Evolutionary conservation across 2,113 vertebrate species (phyloP).

Genomic region (Rhynchomys soricoides): DNA sequence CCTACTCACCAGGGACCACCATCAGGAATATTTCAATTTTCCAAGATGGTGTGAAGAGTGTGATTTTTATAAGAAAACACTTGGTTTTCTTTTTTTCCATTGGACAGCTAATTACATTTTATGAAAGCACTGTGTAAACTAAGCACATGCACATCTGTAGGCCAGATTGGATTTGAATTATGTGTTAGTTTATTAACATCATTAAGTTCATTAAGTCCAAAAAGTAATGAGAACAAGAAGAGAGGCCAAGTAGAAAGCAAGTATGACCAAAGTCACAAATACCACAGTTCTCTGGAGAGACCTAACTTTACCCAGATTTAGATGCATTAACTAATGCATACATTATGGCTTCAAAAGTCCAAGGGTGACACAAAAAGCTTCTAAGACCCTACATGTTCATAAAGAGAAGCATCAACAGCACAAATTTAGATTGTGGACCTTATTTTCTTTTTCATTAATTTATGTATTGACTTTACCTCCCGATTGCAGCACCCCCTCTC

Average conservation of each 20-base stretch:
- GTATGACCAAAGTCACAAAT: neutral
- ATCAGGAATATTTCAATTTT: neutral
- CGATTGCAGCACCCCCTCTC: no score
- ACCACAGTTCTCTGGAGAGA: neutral
- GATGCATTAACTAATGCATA: neutral
- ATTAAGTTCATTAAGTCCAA: slow-evolving; percentile 25
- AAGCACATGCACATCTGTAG: slow-evolving; percentile 60
- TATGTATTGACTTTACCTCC: no score
- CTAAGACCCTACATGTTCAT: neutral
- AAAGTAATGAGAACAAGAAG: neutral
- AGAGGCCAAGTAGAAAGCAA: neutral
- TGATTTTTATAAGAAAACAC: slow-evolving; percentile 8
- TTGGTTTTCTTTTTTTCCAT: neutral
- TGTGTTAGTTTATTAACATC: slow-evolving; percentile 51
- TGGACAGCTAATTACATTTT: slow-evolving; percentile 1
- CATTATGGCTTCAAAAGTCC: neutral
- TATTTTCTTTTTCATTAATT: neutral
- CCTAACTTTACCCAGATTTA: neutral
- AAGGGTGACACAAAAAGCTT: neutral
- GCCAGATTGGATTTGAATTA: slow-evolving; percentile 55
- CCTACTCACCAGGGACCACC: neutral
- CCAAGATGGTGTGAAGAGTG: neutral
- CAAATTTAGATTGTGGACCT: neutral
- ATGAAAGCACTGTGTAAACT: neutral
- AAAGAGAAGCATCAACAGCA: neutral